Evolutionary conservation across 2,797 vertebrate species (phyloP), one percentile per base, ranked within the genome.

Genomic region (Acomys russatus): DNA sequence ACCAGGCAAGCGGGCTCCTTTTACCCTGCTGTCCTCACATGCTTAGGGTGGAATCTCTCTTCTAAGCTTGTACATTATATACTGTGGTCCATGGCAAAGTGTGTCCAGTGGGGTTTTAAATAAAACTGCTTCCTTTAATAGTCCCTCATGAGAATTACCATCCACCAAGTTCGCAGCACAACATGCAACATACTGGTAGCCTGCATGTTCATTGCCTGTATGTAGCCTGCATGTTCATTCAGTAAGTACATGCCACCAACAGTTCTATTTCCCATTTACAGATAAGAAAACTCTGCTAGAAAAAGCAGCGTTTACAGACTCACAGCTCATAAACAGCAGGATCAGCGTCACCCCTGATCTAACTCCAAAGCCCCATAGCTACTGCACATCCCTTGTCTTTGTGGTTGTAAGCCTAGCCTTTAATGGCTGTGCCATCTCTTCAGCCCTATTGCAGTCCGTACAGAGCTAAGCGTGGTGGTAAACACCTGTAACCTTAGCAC

Each of bases 201-300:
- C 0, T 38, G 4, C 4, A 20, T 0, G 18, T 17, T 44, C 1
- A 8, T 51, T 28, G 6, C 4, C 56, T 79, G 44, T 44, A 44
- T 44, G 44, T 44, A 44, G 44, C 44, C 44, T 44, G 44, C 44
- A 44, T 44, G 44, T 61, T 66, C 25, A 9, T 64, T 64, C 6
- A 35, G 38, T 28, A 90, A 79, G 3, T 64, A 49, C 78, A 68
- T 30, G 44, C 22, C 33, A n/a, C 49, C 22, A 18, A 23, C 10
- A 23, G 0, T 30, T 76, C 33, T 38, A n/a, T 25, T 76, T n/a
- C 15, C 51, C 35, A 23, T 54, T 68, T 49, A 68, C 0, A 66
- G 64, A 56, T 51, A 44, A 68, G 44, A 79, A 89, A 79, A 30
- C 11, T 7, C 38, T 30, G 25, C 68, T 35, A 93, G n/a, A 30